Evolutionary conservation across 2,797 vertebrate species (phyloP), one percentile per base, ranked within the genome.

Genomic region (Aselliscus stoliczkanus): DNA sequence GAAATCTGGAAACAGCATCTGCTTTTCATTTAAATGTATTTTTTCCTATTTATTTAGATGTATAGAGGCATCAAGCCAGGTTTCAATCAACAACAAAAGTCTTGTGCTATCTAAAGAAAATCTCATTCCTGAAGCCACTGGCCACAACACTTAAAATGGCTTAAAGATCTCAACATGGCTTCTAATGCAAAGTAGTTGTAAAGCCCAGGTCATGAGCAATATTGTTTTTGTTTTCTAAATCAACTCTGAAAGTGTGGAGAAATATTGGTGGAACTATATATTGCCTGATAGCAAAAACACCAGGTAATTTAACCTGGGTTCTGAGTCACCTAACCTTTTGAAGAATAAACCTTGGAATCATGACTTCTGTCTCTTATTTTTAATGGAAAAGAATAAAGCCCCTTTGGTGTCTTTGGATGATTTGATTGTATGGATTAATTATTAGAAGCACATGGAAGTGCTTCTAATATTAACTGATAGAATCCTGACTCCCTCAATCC

Each of bases 11-110:
- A 97, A 88, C n/a, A 3, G 58, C 97, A 98, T 96, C 94, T 98
- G 98, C 95, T 98, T 98, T 97, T 97, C 94, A 98, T 98, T 98
- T 98, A 96, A 97, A 90, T 96, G 96, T 72, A 14, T 97, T 98
- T 98, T 91, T 92, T 97, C 90, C 95, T 96, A 97, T 97, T 98
- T 98, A 96, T 97, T 98, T 97, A 97, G 96, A 96, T 96, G 95
- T 98, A 98, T 97, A 93, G 97, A 96, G 97, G 95, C 97, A 98
- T 97, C 95, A 94, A 96, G 97, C 97, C 98, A 98, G 97, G 97
- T 97, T 98, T 98, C 95, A 97, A 96, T 97, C 98, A 97, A 96
- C 98, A 98, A 92, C 97, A 97, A 97, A 97, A 96, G 98, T 98
- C 97, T 98, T 93, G 65, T 7, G 94, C 97, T 98, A 97, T 98